These are phyloP conservation scores for Actenoides hombroni DNA, from an alignment of 2,113 vertebrate genomes.

Conservation along the genomic window DNA sequence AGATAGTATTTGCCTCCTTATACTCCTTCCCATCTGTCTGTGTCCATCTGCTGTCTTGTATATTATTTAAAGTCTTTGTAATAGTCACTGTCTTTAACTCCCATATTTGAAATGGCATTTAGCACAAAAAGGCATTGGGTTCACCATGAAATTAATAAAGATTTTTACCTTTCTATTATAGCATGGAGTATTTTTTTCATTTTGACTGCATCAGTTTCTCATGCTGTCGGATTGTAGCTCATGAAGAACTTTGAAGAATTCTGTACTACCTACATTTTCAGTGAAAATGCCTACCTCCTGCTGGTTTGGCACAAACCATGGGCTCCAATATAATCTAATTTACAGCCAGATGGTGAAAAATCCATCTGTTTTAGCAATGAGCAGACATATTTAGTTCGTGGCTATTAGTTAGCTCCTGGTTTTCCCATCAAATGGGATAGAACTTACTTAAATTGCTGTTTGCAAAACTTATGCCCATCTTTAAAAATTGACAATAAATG, in stretches of 20 bases:
- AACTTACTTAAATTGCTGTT: not conserved
- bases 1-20: not conserved
- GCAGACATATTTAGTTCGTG: not conserved
- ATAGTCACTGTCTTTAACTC: not conserved
- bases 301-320: not conserved
- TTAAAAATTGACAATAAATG: not conserved
- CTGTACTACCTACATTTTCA: not conserved
- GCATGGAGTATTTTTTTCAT: fast-evolving
- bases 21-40: slow-evolving; percentile 20
- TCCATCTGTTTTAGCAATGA: not conserved
- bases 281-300: not conserved
- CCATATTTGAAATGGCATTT: not conserved
- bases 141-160: not conserved
- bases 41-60: slow-evolving; percentile 22
- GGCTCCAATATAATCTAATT: not conserved
- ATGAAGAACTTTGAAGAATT: not conserved
- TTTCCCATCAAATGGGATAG: not conserved
- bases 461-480: not conserved
- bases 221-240: not conserved
- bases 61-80: not conserved
- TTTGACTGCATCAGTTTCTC: not conserved
- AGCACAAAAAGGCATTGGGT: not conserved
- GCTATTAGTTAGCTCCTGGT: not conserved
- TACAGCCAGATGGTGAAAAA: not conserved
- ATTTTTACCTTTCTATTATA: not conserved